Conservation (phyloP, 2,113 vertebrate species). For the Dendrocopos noguchii region DNA sequence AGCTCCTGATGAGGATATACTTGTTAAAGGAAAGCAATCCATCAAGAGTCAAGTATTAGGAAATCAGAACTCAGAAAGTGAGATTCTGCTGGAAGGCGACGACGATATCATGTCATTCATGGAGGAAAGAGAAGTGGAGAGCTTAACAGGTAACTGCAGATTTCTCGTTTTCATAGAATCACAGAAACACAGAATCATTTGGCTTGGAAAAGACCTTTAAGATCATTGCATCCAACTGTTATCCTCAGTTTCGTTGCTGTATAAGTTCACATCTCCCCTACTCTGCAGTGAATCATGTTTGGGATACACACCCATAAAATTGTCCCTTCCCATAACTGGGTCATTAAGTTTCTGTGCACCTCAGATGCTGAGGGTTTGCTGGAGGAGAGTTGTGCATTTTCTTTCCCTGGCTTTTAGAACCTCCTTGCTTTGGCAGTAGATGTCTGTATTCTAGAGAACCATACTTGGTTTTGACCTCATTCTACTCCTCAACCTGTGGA, state of each 20-base stretch:
- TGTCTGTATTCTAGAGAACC: not conserved
- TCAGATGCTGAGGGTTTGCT: not conserved
- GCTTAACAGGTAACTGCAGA: slow-evolving; percentile 86
- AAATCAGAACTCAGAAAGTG: slow-evolving; percentile 92
- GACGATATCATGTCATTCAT: slow-evolving; percentile 94
- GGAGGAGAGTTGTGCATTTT: not conserved
- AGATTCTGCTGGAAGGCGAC: slow-evolving; percentile 88
- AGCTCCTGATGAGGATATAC: slow-evolving; percentile 92
- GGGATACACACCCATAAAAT: not conserved
- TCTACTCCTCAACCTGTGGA: slow-evolving; percentile 10
- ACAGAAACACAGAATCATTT: too few relatives aligned
- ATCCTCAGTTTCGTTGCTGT: not conserved
- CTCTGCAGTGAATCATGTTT: not conserved
- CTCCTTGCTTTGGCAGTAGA: not conserved
- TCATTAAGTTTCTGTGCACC: slow-evolving; percentile 29
- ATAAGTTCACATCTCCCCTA: not conserved
- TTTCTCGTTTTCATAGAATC: slow-evolving; percentile 20
- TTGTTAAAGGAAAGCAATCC: slow-evolving; percentile 93
- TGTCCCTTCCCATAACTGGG: not conserved
- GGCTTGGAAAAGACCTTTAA: too few relatives aligned
- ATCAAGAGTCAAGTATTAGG: slow-evolving; percentile 91
- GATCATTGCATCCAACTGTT: too few relatives aligned
- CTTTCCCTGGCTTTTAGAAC: not conserved
- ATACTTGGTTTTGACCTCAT: not conserved
- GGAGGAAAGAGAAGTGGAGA: slow-evolving; percentile 97